Evolutionary conservation across 23 tunicate genomes (phyloP), one percentile per base, ranked within the genome.

Genomic region (Aplidium turbinatum): DNA sequence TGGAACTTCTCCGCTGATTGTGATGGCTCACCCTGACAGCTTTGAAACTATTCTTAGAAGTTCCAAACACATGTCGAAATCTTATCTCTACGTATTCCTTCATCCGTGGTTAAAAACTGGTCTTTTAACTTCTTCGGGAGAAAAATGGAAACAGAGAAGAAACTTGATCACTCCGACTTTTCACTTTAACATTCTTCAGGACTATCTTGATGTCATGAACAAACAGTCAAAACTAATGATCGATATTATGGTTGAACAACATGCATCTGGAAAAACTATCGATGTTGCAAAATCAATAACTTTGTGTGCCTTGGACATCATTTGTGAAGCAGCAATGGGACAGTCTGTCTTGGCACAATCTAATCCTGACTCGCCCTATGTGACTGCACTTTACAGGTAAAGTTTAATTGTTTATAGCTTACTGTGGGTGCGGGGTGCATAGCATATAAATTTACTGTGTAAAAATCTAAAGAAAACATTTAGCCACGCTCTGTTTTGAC

Each of bases 291-390:
- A 80, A 84, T n/a, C n/a, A n/a, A n/a, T 93, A 21, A 87, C 98
- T 22, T 42, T 93, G 70, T 86, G 94, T 52, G 73, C 94, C 0
- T 57, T 79, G 31, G 85, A 79, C 28, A 79, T 79, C 29, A 72
- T 72, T 33, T 72, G 93, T 39, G 95, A 87, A 52, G 87, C 98
- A 0, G 98, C 98, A 5, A 93, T 93, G 98, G 98, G 98, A 23
- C 40, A 87, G 73, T 29, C 75, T n/a, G 78, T 83, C 35, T 70
- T 82, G 47, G 96, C 89, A 0, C 96, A 89, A 52, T 58, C 69
- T 9, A 48, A 69, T 38, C 58, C 68, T 0, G 84, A 89, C 27
- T 82, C 84, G 22, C 84, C 69, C 4, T 89, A 82, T 29, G 96
- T 89, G 19, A 76, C 69, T 35, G 84, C 96, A 3, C 31, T 89